These are phyloP conservation scores for Micropoecilia bifurca DNA, from an alignment of 2,797 vertebrate genomes.

Conservation along the genomic window DNA sequence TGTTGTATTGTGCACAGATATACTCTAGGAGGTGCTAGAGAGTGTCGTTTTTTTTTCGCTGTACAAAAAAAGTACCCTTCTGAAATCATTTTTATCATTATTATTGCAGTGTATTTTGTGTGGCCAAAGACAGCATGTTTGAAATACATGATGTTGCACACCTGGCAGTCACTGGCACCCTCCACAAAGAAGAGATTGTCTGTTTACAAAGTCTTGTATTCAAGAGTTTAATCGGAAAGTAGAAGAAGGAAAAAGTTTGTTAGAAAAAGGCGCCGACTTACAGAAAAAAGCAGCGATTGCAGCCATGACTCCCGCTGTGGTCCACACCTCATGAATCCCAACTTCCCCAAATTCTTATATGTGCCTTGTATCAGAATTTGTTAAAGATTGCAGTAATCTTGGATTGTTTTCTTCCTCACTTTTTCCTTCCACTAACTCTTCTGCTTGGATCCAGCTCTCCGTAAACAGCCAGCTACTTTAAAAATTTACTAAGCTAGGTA, in stretches of 20 bases:
- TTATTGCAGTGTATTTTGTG: no score
- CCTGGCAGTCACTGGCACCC: not conserved
- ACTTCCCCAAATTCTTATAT: not conserved
- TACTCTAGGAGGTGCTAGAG: no score
- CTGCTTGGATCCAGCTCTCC: not conserved
- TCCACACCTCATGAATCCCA: not conserved
- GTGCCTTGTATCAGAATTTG: not conserved
- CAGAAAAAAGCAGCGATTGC: not conserved
- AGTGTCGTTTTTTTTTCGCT: no score
- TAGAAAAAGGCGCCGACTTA: not conserved
- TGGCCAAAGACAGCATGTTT: not conserved
- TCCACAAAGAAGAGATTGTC: not conserved
- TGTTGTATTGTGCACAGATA: not conserved
- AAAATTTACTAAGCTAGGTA: not conserved
- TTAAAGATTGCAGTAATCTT: not conserved
- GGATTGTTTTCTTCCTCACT: not conserved
- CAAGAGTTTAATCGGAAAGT: not conserved
- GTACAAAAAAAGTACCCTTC: no score
- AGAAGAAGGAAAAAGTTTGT: not conserved
- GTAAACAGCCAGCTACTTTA: not conserved
- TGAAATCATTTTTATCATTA: no score
- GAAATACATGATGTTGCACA: not conserved
- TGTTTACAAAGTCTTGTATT: not conserved
- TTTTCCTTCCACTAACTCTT: not conserved
- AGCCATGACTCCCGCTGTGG: not conserved